A percentile compares a stretch with the other conserved stretches of the same genome.
Evolutionary conservation across 1,140 invertebrate genomes (phyloP).

Genomic region (Hyles vespertilio): DNA sequence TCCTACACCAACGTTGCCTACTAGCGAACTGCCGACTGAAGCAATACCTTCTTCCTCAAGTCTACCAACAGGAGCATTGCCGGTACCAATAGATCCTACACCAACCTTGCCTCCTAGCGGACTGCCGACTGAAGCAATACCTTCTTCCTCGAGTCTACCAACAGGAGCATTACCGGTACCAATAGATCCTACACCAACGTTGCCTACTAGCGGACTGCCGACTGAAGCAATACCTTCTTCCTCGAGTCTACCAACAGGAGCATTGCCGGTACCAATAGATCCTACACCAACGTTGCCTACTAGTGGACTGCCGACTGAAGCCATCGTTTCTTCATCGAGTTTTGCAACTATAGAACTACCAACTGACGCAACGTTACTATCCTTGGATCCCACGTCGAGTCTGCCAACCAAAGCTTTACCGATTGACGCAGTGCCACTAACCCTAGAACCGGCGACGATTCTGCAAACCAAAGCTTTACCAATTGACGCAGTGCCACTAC

Average conservation of each 20-base stretch:
- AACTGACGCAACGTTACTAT: not conserved
- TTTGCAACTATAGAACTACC: not conserved
- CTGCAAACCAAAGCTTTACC: no score
- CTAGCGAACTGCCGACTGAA: not conserved
- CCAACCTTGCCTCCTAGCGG: no score
- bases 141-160: not conserved
- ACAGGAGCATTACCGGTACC: not conserved
- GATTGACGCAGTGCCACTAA: no score
- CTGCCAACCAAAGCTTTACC: no score
- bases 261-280: not conserved
- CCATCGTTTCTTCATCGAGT: not conserved
- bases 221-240: not conserved
- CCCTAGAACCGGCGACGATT: no score
- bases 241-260: not conserved
- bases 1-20: not conserved
- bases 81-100: not conserved
- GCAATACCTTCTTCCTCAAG: not conserved
- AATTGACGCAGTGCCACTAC: no score
- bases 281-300: no score
- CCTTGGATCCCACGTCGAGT: not conserved
- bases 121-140: not conserved
- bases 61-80: not conserved
- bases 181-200: not conserved
- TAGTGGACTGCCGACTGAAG: not conserved
- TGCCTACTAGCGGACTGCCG: not conserved